Evolutionary conservation across 2,113 vertebrate genomes (phyloP), one percentile per base, ranked within the genome.

Genomic region (Vidua macroura): DNA sequence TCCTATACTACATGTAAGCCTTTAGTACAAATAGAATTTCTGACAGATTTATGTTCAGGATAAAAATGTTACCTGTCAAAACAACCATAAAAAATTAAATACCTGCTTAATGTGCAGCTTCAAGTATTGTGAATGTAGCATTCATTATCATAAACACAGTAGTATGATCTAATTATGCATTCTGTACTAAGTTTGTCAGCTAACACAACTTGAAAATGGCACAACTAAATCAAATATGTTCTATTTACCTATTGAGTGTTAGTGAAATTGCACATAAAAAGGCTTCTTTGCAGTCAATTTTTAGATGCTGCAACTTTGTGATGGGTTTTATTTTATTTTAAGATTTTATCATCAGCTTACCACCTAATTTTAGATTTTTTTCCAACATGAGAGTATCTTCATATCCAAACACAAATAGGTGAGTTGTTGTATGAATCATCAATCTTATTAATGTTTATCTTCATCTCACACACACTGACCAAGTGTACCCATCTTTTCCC

Each of bases 61-160:
- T 91, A 90, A 96, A 83, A 96, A 96, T 89, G 77, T 95, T 90
- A 94, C 80, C 94, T 96, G 81, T 94, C 75, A 97, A 93, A 93
- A 84, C 13, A 77, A 94, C 53, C 31, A 93, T 94, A 95, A 96
- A 91, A 97, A 97, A 96, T 93, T 87, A 92, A 98, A 93, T 93
- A 92, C 24, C 73, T 92, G 82, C 55, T 84, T 95, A 94, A 89
- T 68, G 53, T 77, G 77, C 95, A 44, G 52, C 33, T 68, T 93
- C 94, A 95, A 94, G 90, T 90, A 81, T 81, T 96, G 74, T 4
- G 3, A 94, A 97, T 94, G 83, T 66, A 93, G 51, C 73, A 93
- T 88, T 97, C 58, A 58, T 97, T 95, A 96, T 62, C 84, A 94
- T 94, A 94, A 97, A 96, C 87, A 91, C 79, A 96, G 90, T 43